These are phyloP conservation scores for Campodea augens DNA, from an alignment of 1,140 invertebrate genomes.

Conservation along the genomic window DNA sequence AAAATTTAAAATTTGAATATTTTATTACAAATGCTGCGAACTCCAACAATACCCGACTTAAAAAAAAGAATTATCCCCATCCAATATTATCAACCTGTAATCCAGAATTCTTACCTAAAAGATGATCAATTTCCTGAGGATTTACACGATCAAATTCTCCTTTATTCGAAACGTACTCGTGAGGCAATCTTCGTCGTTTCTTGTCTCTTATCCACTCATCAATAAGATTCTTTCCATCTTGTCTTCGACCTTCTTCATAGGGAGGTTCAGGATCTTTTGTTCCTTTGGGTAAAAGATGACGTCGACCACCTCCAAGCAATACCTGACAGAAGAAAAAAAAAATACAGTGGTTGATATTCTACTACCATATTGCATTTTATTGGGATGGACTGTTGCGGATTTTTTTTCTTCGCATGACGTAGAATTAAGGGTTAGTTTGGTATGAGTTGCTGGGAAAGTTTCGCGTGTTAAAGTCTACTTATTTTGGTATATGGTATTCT, in stretches of 20 bases:
- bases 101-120: constrained; percentile 46
- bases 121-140: constrained; percentile 39
- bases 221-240: constrained; percentile 47
- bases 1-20: too few relatives aligned
- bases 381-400: too few relatives aligned
- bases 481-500: too few relatives aligned
- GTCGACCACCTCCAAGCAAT: constrained; percentile 49
- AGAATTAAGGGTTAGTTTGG: too few relatives aligned
- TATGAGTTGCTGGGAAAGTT: too few relatives aligned
- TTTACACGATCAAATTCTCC: constrained; percentile 39
- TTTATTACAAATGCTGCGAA: too few relatives aligned
- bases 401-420: too few relatives aligned
- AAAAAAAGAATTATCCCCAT: too few relatives aligned
- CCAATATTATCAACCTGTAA: too few relatives aligned
- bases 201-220: constrained; percentile 46
- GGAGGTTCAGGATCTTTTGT: constrained; percentile 27
- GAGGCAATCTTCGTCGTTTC: constrained; percentile 29
- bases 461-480: too few relatives aligned
- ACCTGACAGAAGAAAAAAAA: constrained; percentile 28
- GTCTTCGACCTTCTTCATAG: constrained; percentile 31
- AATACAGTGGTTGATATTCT: neutral
- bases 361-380: neutral
- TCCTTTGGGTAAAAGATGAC: constrained; percentile 43
- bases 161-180: constrained; percentile 41
- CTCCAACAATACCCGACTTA: too few relatives aligned